phyloP scores from a whole-genome alignment of 2,113 vertebrate genomes.

The Crocuta crocuta region DNA sequence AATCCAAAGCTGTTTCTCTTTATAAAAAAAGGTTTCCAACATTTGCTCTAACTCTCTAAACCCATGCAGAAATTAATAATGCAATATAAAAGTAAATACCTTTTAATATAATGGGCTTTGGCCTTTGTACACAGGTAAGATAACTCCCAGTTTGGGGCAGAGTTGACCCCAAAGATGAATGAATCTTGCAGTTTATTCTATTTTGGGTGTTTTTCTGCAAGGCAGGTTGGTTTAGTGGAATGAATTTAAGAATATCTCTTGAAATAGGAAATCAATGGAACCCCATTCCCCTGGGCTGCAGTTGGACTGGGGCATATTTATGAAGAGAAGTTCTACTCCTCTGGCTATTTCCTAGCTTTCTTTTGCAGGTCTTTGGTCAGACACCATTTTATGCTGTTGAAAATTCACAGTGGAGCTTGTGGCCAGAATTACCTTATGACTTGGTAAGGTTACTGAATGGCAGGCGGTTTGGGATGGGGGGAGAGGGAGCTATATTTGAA shows the following conservation, averaged over 20 bases:
- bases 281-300: not conserved
- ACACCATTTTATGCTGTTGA: slow-evolving; percentile 83
- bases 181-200: not conserved
- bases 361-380: slow-evolving; percentile 87
- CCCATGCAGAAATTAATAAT: not conserved
- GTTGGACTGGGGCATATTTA: accelerated
- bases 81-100: not conserved
- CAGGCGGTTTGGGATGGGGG: not conserved
- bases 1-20: not conserved
- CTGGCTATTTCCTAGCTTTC: slow-evolving; percentile 37
- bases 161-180: not conserved
- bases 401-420: slow-evolving; percentile 83
- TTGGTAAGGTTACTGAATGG: slow-evolving; percentile 75
- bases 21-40: not conserved
- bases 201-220: not conserved
- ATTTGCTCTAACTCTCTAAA: not conserved
- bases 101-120: not conserved
- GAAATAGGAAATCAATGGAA: not conserved
- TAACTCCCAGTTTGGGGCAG: not conserved
- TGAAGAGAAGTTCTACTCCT: not conserved
- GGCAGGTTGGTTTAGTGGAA: not conserved
- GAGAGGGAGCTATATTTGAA: not conserved
- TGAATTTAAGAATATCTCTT: not conserved
- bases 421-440: slow-evolving; percentile 84
- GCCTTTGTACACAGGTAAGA: not conserved